Evolutionary conservation across 2,797 vertebrate genomes (phyloP).

Genomic region (Artibeus jamaicensis): DNA sequence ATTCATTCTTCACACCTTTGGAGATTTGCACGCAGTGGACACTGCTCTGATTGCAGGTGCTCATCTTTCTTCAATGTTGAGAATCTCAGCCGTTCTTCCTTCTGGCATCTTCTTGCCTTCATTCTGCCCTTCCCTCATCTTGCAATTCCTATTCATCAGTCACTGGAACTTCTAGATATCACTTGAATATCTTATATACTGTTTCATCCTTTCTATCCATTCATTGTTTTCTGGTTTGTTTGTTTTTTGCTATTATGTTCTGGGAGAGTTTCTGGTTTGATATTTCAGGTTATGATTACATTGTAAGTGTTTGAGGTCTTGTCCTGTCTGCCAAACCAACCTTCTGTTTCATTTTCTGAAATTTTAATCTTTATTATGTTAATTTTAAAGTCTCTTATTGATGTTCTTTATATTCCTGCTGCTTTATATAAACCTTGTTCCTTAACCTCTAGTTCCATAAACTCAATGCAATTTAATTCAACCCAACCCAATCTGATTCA

Average conservation of each 20-base stretch:
- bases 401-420: background rate
- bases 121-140: background rate
- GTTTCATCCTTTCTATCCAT: background rate
- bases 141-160: background rate
- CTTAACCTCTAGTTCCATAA: background rate
- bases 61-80: background rate
- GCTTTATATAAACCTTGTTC: background rate
- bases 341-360: background rate
- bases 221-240: background rate
- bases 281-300: background rate
- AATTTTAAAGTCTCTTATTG: background rate
- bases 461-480: background rate
- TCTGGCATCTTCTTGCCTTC: background rate
- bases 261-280: background rate
- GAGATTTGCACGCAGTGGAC: background rate
- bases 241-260: background rate
- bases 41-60: background rate
- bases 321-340: background rate
- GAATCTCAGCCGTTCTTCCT: background rate
- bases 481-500: background rate
- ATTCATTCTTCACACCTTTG: background rate
- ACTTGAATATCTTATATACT: background rate
- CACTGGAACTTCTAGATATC: background rate
- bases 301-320: conserved; percentile 1
- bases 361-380: background rate